Percentiles rank a stretch among this genome's conserved stretches.
phyloP scores from a whole-genome alignment of 2,888 invertebrate genomes.

The Stomorhina lunata region DNA sequence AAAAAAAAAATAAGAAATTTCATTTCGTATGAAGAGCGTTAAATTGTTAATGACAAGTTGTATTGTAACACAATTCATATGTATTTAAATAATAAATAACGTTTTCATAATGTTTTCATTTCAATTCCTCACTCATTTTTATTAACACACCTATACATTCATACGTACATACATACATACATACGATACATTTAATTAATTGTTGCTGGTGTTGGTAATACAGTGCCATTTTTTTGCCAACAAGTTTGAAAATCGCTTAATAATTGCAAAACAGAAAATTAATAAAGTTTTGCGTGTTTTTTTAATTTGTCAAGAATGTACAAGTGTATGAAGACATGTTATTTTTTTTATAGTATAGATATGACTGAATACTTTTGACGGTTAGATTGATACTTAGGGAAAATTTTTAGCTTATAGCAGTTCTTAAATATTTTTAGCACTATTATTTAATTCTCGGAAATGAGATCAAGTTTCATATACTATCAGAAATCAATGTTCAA shows the following conservation, averaged over 20 bases:
- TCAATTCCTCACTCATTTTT: neutral
- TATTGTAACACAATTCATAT: slow-evolving; percentile 26
- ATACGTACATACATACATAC: neutral
- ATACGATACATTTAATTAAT: neutral
- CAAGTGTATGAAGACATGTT: too few relatives aligned
- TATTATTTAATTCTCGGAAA: too few relatives aligned
- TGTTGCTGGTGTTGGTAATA: neutral
- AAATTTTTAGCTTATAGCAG: too few relatives aligned
- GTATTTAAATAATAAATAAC: slow-evolving; percentile 15
- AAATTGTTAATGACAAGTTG: slow-evolving; percentile 60
- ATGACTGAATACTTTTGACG: neutral
- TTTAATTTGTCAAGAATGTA: slow-evolving; percentile 10
- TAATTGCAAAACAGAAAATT: slow-evolving; percentile 22
- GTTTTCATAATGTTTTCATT: neutral
- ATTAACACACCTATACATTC: neutral
- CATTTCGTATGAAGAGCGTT: slow-evolving; percentile 45
- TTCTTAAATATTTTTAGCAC: too few relatives aligned
- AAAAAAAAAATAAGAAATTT: slow-evolving; percentile 45
- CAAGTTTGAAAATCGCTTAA: slow-evolving; percentile 20
- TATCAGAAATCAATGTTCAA: too few relatives aligned
- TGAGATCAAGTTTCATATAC: too few relatives aligned
- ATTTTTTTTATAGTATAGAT: too few relatives aligned
- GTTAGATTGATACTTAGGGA: too few relatives aligned
- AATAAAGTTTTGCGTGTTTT: slow-evolving; percentile 49
- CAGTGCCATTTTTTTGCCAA: slow-evolving; percentile 21